These are phyloP conservation scores for Epinotia ramella DNA, from an alignment of 2,888 invertebrate species.

Conservation along the genomic window DNA sequence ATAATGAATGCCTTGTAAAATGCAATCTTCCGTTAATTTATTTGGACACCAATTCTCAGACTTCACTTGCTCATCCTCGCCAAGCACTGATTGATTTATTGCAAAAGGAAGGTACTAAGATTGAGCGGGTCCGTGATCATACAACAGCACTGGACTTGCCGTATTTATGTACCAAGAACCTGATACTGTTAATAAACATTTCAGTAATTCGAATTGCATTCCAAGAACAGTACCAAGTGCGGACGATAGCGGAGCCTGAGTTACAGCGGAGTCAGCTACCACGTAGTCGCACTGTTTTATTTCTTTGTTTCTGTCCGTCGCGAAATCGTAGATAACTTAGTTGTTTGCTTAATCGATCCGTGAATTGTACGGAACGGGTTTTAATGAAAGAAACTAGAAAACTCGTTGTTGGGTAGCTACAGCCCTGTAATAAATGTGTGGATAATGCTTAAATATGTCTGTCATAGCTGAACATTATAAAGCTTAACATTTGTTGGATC, in stretches of 20 bases:
- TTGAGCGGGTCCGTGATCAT: conserved; percentile 14
- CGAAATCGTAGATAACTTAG: conserved; percentile 46
- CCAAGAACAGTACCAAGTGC: conserved; percentile 68
- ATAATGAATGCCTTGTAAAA: background rate
- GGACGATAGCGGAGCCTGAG: conserved; percentile 66
- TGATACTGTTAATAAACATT: conserved; percentile 81
- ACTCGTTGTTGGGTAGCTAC: background rate
- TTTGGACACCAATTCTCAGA: background rate
- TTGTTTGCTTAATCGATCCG: background rate
- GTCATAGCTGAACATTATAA: too few species aligned
- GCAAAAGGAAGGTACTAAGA: conserved; percentile 9
- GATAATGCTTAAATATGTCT: background rate
- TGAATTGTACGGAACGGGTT: background rate
- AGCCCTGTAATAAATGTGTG: background rate
- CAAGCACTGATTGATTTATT: conserved; percentile 15
- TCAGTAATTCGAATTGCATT: conserved; percentile 75
- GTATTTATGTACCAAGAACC: conserved; percentile 69
- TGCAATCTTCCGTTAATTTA: background rate
- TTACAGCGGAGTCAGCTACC: conserved; percentile 64
- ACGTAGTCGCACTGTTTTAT: conserved; percentile 63
- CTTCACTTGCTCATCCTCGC: background rate
- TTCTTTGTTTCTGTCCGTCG: conserved; percentile 46
- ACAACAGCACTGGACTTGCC: conserved; percentile 44
- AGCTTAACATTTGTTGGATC: too few species aligned
- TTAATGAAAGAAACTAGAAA: background rate